A percentile compares a stretch with the other conserved stretches of the same genome.
These are phyloP conservation scores for Premnoplex brunnescens DNA, from an alignment of 2,797 vertebrate species.

Conservation along the genomic window DNA sequence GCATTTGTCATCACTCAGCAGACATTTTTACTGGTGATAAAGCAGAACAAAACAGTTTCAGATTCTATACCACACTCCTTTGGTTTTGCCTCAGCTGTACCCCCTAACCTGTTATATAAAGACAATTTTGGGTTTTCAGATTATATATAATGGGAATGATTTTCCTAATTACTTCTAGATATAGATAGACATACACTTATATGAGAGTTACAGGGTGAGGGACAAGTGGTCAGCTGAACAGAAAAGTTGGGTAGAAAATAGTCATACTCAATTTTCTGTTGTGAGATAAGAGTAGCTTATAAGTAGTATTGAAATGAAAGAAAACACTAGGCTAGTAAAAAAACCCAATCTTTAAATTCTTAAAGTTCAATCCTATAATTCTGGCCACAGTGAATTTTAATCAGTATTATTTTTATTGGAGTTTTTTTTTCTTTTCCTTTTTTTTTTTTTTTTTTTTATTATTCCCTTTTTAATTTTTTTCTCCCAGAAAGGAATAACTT, in stretches of 20 bases:
- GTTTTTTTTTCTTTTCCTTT: no score
- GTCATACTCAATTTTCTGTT: background rate
- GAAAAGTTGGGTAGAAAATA: background rate
- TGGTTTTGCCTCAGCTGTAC: background rate
- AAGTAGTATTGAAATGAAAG: background rate
- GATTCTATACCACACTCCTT: accelerated
- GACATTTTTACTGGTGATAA: background rate
- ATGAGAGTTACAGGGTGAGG: accelerated
- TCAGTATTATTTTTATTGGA: background rate
- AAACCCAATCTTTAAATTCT: background rate
- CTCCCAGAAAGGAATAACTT: background rate
- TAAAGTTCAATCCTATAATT: background rate
- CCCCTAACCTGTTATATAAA: background rate
- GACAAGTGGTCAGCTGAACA: background rate
- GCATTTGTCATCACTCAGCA: background rate
- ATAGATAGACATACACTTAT: background rate
- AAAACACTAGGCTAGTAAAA: background rate
- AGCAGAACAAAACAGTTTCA: background rate
- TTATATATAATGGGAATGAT: background rate
- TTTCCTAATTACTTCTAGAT: background rate
- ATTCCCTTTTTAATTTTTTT: no score
- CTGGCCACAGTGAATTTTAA: background rate
- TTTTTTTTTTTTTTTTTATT: no score
- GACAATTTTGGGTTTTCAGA: accelerated
- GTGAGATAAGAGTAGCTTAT: background rate